A percentile compares a stretch with the other conserved stretches of the same genome.
Conservation (phyloP, 2,113 vertebrate species). For the Mugil cephalus region DNA sequence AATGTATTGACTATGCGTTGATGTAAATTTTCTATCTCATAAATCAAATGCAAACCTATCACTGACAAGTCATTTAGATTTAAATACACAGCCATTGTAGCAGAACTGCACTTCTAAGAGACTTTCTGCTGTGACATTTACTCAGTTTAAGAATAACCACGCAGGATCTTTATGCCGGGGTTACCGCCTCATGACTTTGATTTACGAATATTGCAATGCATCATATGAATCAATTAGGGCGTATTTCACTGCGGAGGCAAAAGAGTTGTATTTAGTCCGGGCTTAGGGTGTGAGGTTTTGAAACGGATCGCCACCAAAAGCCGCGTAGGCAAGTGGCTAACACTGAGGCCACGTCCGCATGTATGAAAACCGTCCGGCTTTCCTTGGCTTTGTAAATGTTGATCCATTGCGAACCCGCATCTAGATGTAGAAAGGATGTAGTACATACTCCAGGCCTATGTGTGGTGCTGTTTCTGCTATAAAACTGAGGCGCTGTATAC, state of each 20-base stretch:
- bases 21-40: conserved; percentile 13
- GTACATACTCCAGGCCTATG: too few relatives aligned
- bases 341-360: too few relatives aligned
- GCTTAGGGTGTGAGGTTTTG: neutral
- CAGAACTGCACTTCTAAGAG: neutral
- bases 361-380: too few relatives aligned
- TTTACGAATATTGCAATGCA: neutral
- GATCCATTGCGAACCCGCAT: too few relatives aligned
- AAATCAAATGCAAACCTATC: conserved; percentile 20
- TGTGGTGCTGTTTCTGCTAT: too few relatives aligned
- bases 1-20: conserved; percentile 31
- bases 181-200: neutral
- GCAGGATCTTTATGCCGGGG: neutral
- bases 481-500: too few relatives aligned
- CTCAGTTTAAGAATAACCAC: neutral
- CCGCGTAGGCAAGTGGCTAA: conserved; percentile 4
- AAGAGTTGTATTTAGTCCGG: neutral
- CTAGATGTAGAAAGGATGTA: too few relatives aligned
- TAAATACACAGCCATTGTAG: neutral
- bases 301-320: neutral
- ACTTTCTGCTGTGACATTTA: neutral
- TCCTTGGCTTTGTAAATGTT: too few relatives aligned
- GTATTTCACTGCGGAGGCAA: neutral
- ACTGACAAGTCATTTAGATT: conserved; percentile 34
- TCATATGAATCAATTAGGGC: neutral